Evolutionary conservation across 2,888 invertebrate species (phyloP).

Genomic region (Lochmaea capreae): DNA sequence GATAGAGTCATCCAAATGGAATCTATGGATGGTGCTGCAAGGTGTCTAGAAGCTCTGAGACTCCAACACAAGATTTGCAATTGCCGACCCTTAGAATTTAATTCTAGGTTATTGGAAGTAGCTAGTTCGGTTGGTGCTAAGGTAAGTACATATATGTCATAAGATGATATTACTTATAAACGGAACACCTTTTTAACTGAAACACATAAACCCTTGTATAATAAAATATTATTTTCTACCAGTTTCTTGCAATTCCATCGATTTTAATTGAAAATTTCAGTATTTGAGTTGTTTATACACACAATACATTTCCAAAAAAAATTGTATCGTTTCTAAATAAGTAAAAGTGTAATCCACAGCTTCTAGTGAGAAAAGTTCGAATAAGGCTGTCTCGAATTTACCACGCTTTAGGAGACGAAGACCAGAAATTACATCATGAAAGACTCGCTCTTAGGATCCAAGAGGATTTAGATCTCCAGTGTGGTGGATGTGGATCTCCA

Average conservation of each 20-base stretch:
- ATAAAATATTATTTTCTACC: no score
- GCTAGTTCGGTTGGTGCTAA: conserved; percentile 89
- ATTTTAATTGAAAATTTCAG: no score
- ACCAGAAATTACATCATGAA: conserved; percentile 80
- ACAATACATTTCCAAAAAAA: no score
- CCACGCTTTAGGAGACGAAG: conserved; percentile 83
- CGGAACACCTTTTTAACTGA: background rate
- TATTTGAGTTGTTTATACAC: no score
- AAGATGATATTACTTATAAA: background rate
- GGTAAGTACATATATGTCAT: conserved; percentile 65
- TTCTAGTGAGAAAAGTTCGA: conserved; percentile 83
- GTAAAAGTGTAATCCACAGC: conserved; percentile 65
- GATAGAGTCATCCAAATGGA: conserved; percentile 90
- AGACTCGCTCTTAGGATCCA: conserved; percentile 75
- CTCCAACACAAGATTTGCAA: conserved; percentile 88
- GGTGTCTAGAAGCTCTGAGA: conserved; percentile 81
- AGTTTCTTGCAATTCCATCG: no score
- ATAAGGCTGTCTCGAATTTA: conserved; percentile 84
- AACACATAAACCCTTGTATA: no score
- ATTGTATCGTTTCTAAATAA: background rate
- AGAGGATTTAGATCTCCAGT: conserved; percentile 80
- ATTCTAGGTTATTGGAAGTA: conserved; percentile 84
- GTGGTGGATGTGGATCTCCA: conserved; percentile 84
- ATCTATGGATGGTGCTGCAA: conserved; percentile 88
- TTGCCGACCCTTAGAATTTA: conserved; percentile 87